Conservation (phyloP, 2,888 invertebrate species). For the Neoascia interrupta region DNA sequence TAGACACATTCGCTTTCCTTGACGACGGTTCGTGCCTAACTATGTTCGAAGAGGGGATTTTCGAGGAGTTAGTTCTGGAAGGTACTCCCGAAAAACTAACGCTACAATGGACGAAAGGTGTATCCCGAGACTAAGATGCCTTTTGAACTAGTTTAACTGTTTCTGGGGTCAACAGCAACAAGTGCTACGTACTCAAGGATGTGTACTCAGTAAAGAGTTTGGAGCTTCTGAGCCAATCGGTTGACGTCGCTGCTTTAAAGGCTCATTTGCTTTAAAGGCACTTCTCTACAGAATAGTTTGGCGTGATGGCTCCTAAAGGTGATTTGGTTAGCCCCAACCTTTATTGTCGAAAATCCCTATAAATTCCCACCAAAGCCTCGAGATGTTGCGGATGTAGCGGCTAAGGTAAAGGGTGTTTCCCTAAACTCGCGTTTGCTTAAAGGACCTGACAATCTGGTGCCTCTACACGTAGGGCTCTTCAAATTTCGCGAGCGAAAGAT, state of each 20-base stretch:
- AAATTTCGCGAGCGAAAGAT: slow-evolving; percentile 38
- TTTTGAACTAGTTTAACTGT: neutral
- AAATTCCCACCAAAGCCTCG: slow-evolving; percentile 32
- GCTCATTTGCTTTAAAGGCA: slow-evolving; percentile 20
- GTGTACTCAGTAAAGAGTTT: neutral
- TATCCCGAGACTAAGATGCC: no score
- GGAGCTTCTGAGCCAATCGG: slow-evolving; percentile 10
- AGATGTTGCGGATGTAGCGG: slow-evolving; percentile 52
- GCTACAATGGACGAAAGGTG: slow-evolving; percentile 16
- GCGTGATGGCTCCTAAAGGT: slow-evolving; percentile 6
- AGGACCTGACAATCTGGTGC: slow-evolving; percentile 28
- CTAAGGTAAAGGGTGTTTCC: slow-evolving; percentile 25
- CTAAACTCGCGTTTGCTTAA: slow-evolving; percentile 57
- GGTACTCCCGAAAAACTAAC: slow-evolving; percentile 12
- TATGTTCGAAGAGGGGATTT: neutral
- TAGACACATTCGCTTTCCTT: no score
- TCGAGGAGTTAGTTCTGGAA: slow-evolving; percentile 11
- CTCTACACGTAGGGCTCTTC: slow-evolving; percentile 23
- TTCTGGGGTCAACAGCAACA: neutral
- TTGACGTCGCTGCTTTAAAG: slow-evolving; percentile 7
- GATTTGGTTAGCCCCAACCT: slow-evolving; percentile 71
- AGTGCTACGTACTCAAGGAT: neutral
- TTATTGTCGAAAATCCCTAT: slow-evolving; percentile 29
- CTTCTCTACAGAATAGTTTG: slow-evolving; percentile 21
- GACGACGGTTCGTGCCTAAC: slow-evolving; percentile 5